Percentiles rank a stretch among this genome's conserved stretches.
Conservation (phyloP, 2,797 vertebrate genomes). For the Sylvia borin region DNA sequence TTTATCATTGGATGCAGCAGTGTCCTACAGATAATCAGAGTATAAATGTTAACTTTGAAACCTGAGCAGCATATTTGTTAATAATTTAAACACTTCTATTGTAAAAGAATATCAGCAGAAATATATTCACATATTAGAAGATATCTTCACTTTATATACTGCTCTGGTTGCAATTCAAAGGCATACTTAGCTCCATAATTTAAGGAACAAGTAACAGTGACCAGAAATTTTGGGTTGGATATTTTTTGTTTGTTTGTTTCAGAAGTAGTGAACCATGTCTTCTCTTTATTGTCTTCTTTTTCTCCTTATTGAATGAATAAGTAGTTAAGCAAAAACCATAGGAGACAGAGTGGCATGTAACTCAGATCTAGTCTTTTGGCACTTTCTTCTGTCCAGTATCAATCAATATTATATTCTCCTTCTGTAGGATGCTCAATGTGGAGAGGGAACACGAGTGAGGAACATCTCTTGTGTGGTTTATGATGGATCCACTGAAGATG, state of each 20-base stretch:
- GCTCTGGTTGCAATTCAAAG: background rate
- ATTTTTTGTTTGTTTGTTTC: background rate
- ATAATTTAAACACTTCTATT: background rate
- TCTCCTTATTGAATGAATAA: background rate
- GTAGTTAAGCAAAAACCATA: background rate
- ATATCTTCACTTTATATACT: background rate
- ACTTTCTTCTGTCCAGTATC: background rate
- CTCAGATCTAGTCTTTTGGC: background rate
- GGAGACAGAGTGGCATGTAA: background rate
- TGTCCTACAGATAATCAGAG: background rate
- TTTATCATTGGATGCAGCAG: background rate
- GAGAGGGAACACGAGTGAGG: slow-evolving; percentile 87
- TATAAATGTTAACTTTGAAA: background rate
- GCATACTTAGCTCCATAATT: background rate
- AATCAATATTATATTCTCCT: background rate
- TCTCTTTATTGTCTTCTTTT: background rate
- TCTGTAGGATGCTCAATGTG: slow-evolving; percentile 90
- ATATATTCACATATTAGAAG: background rate
- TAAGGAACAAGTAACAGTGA: background rate
- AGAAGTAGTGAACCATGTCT: background rate
- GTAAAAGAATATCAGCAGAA: background rate
- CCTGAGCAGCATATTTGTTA: background rate
- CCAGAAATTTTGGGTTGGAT: background rate
- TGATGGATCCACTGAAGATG: slow-evolving; percentile 83
- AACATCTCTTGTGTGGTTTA: slow-evolving; percentile 94